Conservation (phyloP, 2,797 vertebrate species). For the Alouatta caraya region DNA sequence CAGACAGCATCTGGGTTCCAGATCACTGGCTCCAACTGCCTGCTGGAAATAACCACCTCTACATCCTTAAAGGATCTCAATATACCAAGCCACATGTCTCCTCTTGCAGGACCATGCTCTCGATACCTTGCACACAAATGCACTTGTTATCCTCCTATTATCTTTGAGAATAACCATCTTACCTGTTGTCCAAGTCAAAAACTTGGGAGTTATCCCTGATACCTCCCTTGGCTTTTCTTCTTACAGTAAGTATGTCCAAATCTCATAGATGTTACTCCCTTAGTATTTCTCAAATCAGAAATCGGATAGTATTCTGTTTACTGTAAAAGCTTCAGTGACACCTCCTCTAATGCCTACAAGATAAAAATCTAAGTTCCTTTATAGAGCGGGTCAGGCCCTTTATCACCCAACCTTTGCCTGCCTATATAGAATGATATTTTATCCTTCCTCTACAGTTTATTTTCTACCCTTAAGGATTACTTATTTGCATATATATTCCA, state of each 20-base stretch:
- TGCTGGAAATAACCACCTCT: background rate
- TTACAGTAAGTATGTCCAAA: background rate
- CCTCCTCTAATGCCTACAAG: background rate
- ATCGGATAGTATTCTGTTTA: background rate
- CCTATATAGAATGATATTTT: background rate
- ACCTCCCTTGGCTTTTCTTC: background rate
- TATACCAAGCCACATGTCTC: background rate
- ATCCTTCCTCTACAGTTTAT: background rate
- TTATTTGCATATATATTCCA: background rate
- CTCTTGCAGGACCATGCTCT: background rate
- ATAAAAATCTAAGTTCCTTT: background rate
- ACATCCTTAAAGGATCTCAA: background rate
- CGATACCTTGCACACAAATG: background rate
- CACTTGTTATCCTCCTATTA: background rate
- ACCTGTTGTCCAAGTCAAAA: background rate
- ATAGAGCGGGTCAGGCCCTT: background rate
- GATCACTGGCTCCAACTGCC: background rate
- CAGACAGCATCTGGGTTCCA: background rate
- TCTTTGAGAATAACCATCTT: background rate
- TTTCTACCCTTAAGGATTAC: background rate
- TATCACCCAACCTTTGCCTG: background rate
- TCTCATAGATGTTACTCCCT: background rate
- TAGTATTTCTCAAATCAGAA: background rate
- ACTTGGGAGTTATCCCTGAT: background rate
- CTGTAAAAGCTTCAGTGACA: background rate